These are phyloP conservation scores for Mycetomoellerius zeteki DNA, from an alignment of 1,140 invertebrate genomes.

Conservation along the genomic window DNA sequence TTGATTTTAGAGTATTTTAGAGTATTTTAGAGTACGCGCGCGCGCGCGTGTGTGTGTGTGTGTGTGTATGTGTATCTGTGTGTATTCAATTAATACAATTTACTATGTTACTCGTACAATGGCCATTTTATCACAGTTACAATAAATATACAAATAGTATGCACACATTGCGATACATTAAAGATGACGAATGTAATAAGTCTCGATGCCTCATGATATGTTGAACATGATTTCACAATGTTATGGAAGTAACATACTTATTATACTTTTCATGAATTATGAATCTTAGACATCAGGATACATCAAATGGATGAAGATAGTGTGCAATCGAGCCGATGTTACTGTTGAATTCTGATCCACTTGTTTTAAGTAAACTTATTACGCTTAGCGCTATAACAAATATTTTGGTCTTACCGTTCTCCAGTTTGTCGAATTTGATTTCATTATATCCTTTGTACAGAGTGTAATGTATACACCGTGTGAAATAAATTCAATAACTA, in stretches of 20 bases:
- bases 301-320: background rate
- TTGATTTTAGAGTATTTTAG: conserved; percentile 32
- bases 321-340: conserved; percentile 39
- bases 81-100: conserved; percentile 65
- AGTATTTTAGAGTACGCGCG: conserved; percentile 16
- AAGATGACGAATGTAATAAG: conserved; percentile 35
- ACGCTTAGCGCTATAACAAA: background rate
- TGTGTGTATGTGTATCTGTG: background rate
- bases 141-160: conserved; percentile 78
- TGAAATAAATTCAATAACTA: conserved; percentile 63
- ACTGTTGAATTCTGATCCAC: conserved; percentile 42
- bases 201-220: conserved; percentile 43
- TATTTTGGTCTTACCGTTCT: conserved; percentile 45
- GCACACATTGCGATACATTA: conserved; percentile 60
- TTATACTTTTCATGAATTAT: conserved; percentile 19
- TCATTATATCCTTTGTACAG: conserved; percentile 38
- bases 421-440: conserved; percentile 42
- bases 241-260: background rate
- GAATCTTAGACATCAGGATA: conserved; percentile 38
- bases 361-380: background rate
- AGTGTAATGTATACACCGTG: conserved; percentile 31
- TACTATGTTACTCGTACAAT: conserved; percentile 73
- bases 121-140: conserved; percentile 83
- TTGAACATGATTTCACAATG: conserved; percentile 30
- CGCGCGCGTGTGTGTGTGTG: background rate